These are phyloP conservation scores for Thrips palmi DNA, from an alignment of 1,140 invertebrate genomes.

Conservation along the genomic window DNA sequence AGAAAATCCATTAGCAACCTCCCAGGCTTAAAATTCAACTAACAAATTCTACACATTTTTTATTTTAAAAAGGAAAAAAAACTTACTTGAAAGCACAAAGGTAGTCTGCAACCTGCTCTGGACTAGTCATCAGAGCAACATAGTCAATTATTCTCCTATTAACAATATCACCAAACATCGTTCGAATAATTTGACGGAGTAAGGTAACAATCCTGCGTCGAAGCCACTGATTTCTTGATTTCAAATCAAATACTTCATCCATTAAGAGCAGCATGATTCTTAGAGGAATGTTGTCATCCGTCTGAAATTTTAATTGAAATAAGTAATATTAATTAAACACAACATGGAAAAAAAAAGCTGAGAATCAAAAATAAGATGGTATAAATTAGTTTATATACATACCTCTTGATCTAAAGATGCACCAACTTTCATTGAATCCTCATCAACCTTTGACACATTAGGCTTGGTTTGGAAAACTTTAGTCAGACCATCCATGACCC, in stretches of 20 bases:
- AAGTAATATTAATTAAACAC: slow-evolving; percentile 5
- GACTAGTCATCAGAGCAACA: slow-evolving; percentile 74
- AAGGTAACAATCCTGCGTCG: slow-evolving; percentile 60
- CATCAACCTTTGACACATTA: neutral
- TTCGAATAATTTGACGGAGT: slow-evolving; percentile 53
- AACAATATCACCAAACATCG: slow-evolving; percentile 69
- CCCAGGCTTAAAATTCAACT: slow-evolving; percentile 3
- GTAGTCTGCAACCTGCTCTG: slow-evolving; percentile 77
- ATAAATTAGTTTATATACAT: slow-evolving; percentile 11
- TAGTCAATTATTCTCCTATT: slow-evolving; percentile 81
- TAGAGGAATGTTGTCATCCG: slow-evolving; percentile 69
- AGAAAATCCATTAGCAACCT: neutral
- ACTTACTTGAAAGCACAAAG: slow-evolving; percentile 68
- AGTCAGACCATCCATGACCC: slow-evolving; percentile 56
- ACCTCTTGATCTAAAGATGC: slow-evolving; percentile 40
- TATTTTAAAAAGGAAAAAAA: slow-evolving; percentile 9
- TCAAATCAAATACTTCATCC: slow-evolving; percentile 83
- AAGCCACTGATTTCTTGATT: slow-evolving; percentile 75
- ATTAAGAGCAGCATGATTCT: slow-evolving; percentile 69
- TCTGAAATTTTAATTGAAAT: slow-evolving; percentile 22
- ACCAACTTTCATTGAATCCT: slow-evolving; percentile 31
- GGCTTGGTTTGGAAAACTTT: slow-evolving; percentile 22
- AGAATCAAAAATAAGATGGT: neutral
- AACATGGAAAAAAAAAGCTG: neutral
- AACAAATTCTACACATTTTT: slow-evolving; percentile 5